These are phyloP conservation scores for Dasypus novemcinctus DNA, from an alignment of 2,113 vertebrate genomes.

Conservation along the genomic window DNA sequence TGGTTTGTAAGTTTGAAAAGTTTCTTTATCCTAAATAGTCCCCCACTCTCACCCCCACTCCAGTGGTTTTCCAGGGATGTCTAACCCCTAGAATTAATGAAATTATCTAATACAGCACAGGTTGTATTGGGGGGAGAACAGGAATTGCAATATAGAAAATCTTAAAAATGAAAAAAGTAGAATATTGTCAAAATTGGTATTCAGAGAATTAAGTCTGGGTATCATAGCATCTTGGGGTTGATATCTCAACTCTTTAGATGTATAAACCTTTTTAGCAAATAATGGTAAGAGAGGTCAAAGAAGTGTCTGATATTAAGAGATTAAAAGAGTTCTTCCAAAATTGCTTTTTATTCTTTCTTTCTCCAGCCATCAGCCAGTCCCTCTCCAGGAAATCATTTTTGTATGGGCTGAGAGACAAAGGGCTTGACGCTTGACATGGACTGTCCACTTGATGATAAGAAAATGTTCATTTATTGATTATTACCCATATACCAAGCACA, in stretches of 20 bases:
- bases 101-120: constrained; percentile 11
- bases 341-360: not conserved
- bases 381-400: not conserved
- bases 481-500: not conserved
- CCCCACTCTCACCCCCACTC: not conserved
- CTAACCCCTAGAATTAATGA: not conserved
- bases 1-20: constrained; percentile 10
- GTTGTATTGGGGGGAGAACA: not conserved
- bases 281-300: not conserved
- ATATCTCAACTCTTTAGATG: not conserved
- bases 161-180: not conserved
- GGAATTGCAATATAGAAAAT: not conserved
- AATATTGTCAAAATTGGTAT: not conserved
- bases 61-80: not conserved
- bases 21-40: not conserved
- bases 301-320: not conserved
- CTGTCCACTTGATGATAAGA: not conserved
- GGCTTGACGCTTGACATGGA: not conserved
- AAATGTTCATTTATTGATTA: not conserved
- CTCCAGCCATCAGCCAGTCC: not conserved
- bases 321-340: not conserved
- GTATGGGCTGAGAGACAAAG: not conserved
- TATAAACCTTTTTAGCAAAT: not conserved
- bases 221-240: not conserved
- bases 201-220: not conserved